phyloP scores from a whole-genome alignment of 1,140 invertebrate genomes.

The Lamellibrachia luymesi region DNA sequence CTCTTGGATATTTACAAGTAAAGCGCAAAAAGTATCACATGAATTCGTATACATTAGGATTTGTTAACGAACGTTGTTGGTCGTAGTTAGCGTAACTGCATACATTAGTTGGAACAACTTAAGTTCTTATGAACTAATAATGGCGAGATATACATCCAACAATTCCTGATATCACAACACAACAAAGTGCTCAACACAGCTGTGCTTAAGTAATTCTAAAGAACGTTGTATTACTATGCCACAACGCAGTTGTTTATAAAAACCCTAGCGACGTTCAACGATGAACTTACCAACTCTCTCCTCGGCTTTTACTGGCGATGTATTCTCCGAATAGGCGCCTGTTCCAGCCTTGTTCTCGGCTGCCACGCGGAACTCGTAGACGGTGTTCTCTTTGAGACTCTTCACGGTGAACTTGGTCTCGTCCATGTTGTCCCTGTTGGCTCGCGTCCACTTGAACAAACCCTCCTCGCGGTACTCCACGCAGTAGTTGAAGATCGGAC shows the following conservation, averaged over 20 bases:
- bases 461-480: conserved; percentile 89
- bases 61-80: too few species aligned
- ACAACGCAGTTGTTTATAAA: not conserved
- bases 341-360: conserved; percentile 97
- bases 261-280: not conserved
- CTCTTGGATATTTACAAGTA: not conserved
- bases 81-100: not conserved
- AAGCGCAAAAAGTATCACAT: too few species aligned
- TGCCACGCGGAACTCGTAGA: conserved; percentile 86
- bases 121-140: not conserved
- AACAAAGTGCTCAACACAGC: not conserved
- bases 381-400: conserved; percentile 29
- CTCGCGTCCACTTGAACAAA: conserved; percentile 60
- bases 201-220: not conserved
- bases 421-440: conserved; percentile 63
- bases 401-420: conserved; percentile 39
- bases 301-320: conserved; percentile 66
- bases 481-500: conserved; percentile 65
- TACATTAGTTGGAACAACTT: not conserved
- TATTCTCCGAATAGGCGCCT: conserved; percentile 89
- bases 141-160: not conserved
- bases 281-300: conserved; percentile 57
- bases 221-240: not conserved
- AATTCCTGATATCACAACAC: not conserved
- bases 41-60: too few species aligned